Conservation (phyloP, 2,113 vertebrate genomes). For the Pao palembangensis region DNA sequence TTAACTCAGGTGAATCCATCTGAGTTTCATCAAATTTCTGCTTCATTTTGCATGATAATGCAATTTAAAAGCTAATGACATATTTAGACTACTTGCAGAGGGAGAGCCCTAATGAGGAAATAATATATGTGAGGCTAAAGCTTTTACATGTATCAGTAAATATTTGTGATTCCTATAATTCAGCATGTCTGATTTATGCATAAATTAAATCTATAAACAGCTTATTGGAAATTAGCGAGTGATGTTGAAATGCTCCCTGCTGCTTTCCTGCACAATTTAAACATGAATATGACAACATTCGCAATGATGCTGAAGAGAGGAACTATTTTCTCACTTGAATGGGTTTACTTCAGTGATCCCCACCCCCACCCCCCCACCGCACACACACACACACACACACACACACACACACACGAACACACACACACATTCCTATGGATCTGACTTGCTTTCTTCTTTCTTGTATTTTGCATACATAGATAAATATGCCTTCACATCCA, state of each 20-base stretch:
- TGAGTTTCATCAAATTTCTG: slow-evolving; percentile 75
- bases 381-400: too few species aligned
- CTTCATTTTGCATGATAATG: slow-evolving; percentile 77
- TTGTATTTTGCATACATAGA: too few species aligned
- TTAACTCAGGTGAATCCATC: slow-evolving; percentile 79
- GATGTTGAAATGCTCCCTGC: slow-evolving; percentile 41
- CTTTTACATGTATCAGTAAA: slow-evolving; percentile 54
- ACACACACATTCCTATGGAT: too few species aligned
- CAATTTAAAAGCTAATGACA: slow-evolving; percentile 79
- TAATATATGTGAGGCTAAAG: slow-evolving; percentile 49
- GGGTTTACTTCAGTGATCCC: neutral
- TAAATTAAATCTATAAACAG: slow-evolving; percentile 60
- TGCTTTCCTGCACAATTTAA: slow-evolving; percentile 36
- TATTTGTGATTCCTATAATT: slow-evolving; percentile 59
- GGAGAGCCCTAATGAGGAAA: slow-evolving; percentile 53
- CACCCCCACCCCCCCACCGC: neutral
- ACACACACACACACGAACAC: too few species aligned
- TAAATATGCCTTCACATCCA: too few species aligned
- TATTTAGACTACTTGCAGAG: slow-evolving; percentile 59
- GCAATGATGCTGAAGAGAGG: slow-evolving; percentile 26
- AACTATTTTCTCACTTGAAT: slow-evolving; percentile 7
- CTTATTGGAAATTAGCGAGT: slow-evolving; percentile 63
- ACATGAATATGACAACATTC: slow-evolving; percentile 21
- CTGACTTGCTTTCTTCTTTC: too few species aligned
- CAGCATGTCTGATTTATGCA: slow-evolving; percentile 50